Percentiles rank a stretch among this genome's conserved stretches.
Conservation (phyloP, 2,888 invertebrate genomes). For the Melieria picta region DNA sequence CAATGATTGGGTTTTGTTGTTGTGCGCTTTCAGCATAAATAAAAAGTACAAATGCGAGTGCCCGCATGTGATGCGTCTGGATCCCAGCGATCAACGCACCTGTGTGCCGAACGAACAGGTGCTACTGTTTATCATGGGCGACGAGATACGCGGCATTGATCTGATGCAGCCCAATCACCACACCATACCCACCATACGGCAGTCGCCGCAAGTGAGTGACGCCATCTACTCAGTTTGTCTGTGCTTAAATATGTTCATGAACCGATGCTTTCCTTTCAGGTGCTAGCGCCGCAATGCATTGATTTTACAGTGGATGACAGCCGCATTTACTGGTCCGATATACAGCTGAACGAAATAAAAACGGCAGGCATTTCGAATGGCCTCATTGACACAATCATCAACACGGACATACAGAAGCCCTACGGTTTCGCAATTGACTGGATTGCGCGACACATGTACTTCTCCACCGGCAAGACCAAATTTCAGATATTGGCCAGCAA, state of each 20-base stretch:
- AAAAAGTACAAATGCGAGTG: conserved; percentile 79
- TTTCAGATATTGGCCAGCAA: conserved; percentile 76
- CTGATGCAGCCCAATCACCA: conserved; percentile 78
- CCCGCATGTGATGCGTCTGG: conserved; percentile 86
- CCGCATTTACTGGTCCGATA: conserved; percentile 82
- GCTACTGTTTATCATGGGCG: conserved; percentile 78
- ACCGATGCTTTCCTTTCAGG: conserved; percentile 62
- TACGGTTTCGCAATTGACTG: conserved; percentile 84
- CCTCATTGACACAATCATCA: conserved; percentile 77
- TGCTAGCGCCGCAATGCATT: conserved; percentile 76
- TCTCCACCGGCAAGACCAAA: conserved; percentile 70
- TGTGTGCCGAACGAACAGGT: conserved; percentile 80
- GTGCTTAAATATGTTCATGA: neutral
- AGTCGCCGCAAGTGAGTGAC: conserved; percentile 59
- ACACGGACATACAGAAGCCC: conserved; percentile 71
- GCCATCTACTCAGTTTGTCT: neutral
- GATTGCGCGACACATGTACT: conserved; percentile 73
- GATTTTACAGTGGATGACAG: conserved; percentile 75
- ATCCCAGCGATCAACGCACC: conserved; percentile 69
- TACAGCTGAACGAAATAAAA: conserved; percentile 79
- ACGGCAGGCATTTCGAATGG: conserved; percentile 75
- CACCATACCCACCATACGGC: conserved; percentile 83
- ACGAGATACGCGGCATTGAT: conserved; percentile 87
- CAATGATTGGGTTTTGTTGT: too few relatives aligned
- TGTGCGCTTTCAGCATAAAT: conserved; percentile 66